Conservation (phyloP, 2,888 invertebrate genomes). For the Ariolimax columbianus region DNA sequence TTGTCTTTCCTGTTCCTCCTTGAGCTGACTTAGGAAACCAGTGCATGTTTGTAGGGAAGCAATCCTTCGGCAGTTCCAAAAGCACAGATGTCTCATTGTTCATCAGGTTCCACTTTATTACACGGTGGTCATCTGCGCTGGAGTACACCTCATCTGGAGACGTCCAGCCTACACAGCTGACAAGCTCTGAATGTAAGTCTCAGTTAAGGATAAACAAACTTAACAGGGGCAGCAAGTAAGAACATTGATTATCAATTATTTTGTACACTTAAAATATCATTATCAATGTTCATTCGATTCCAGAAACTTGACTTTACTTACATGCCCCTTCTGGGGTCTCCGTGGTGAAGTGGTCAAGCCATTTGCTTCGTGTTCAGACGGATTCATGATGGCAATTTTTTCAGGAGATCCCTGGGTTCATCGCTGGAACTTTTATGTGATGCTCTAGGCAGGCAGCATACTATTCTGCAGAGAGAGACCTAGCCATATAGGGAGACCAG, state of each 20-base stretch:
- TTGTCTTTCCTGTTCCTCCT: conserved; percentile 73
- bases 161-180: conserved; percentile 95
- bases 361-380: no score
- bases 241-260: neutral
- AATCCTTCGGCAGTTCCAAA: conserved; percentile 88
- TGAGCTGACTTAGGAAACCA: conserved; percentile 86
- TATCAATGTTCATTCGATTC: no score
- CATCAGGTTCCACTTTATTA: conserved; percentile 93
- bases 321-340: no score
- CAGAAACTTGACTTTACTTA: no score
- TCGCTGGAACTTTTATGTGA: no score
- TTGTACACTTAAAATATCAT: neutral
- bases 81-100: conserved; percentile 87
- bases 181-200: conserved; percentile 83
- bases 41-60: conserved; percentile 93
- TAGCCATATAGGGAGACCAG: no score
- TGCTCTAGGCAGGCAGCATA: no score
- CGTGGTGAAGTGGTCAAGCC: no score
- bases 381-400: no score
- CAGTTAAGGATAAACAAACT: conserved; percentile 66
- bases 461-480: no score
- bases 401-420: no score
- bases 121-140: conserved; percentile 94
- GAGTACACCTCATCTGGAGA: conserved; percentile 95
- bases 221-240: neutral